A percentile compares a stretch with the other conserved stretches of the same genome.
phyloP scores from a whole-genome alignment of 2,888 invertebrate genomes.

The Meghimatium bilineatum region DNA sequence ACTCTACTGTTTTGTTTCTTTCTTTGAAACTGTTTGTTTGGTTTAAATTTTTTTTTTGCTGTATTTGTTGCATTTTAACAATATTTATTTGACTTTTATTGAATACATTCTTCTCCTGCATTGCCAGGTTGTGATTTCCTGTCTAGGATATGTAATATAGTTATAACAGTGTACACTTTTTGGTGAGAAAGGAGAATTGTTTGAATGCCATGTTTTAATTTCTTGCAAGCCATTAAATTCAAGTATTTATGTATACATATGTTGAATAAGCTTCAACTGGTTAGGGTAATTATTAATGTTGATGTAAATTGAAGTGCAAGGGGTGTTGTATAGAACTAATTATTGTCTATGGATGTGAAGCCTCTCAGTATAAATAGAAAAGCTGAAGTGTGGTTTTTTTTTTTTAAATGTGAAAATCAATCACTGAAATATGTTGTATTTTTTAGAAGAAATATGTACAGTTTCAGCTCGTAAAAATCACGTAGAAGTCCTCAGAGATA shows the following conservation, averaged over 20 bases:
- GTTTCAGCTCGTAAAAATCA: too few species aligned
- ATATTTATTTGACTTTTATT: neutral
- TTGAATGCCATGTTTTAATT: neutral
- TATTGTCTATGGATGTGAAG: too few species aligned
- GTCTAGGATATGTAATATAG: conserved; percentile 8
- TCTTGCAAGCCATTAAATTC: neutral
- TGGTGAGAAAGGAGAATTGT: neutral
- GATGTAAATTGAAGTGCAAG: too few species aligned
- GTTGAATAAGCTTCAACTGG: neutral
- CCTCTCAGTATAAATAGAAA: too few species aligned
- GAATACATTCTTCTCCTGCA: neutral
- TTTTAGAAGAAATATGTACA: too few species aligned
- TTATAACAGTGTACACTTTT: neutral
- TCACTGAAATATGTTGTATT: too few species aligned
- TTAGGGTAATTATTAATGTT: too few species aligned
- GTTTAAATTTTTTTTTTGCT: neutral
- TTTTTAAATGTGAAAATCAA: too few species aligned
- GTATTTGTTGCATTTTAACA: neutral
- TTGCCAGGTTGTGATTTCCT: conserved; percentile 13
- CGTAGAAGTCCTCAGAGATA: too few species aligned
- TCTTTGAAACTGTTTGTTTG: neutral
- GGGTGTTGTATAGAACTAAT: too few species aligned
- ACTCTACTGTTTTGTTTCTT: neutral
- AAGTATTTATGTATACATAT: neutral
- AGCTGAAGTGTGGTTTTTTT: too few species aligned